phyloP scores from a whole-genome alignment of 2,113 vertebrate genomes.

The Uria lomvia region DNA sequence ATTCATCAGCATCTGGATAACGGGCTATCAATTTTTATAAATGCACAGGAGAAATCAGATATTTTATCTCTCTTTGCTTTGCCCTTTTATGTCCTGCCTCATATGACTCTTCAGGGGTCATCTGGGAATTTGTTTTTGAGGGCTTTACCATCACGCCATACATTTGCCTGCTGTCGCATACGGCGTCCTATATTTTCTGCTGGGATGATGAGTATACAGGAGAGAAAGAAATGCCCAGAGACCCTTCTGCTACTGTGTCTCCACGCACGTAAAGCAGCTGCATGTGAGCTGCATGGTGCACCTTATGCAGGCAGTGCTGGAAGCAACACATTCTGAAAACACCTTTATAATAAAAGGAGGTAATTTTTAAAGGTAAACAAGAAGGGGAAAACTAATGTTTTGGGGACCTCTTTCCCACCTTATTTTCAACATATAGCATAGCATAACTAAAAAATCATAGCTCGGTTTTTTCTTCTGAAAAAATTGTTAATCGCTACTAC shows the following conservation, averaged over 20 bases:
- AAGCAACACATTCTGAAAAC: neutral
- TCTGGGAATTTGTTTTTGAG: constrained; percentile 53
- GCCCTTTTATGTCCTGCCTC: constrained; percentile 31
- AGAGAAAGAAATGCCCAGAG: neutral
- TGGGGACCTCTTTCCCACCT: neutral
- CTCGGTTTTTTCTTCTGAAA: neutral
- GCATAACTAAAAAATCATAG: neutral
- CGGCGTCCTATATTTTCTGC: constrained; percentile 35
- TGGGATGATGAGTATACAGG: neutral
- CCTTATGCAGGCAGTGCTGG: neutral
- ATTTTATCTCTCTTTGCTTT: constrained; percentile 23
- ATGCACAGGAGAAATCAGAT: constrained; percentile 52
- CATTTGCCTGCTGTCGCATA: constrained; percentile 18
- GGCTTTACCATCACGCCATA: constrained; percentile 41
- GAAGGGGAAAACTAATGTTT: neutral
- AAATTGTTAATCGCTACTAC: neutral
- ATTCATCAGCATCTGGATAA: constrained; percentile 81
- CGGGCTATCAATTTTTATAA: constrained; percentile 77
- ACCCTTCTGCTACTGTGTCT: neutral
- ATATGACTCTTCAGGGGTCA: constrained; percentile 8
- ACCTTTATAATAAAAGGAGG: neutral
- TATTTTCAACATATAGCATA: neutral
- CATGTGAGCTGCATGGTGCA: neutral
- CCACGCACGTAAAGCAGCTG: neutral
- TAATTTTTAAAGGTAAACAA: neutral